These are phyloP conservation scores for Tachuris rubrigastra DNA, from an alignment of 2,113 vertebrate genomes.

Conservation along the genomic window DNA sequence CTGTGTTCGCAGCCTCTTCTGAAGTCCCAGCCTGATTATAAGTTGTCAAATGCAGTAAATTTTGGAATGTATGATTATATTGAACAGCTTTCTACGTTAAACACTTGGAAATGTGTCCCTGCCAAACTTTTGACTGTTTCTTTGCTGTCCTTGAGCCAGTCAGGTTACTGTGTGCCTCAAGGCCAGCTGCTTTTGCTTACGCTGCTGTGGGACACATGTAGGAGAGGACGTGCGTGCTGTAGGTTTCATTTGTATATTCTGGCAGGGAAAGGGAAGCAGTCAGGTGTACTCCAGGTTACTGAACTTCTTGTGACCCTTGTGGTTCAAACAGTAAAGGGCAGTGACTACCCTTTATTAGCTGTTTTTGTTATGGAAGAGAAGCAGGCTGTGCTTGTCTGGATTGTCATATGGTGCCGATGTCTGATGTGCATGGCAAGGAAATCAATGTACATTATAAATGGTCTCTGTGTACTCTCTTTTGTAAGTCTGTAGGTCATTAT, in stretches of 20 bases:
- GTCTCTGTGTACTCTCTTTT: background rate
- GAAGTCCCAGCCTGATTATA: background rate
- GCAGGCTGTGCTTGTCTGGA: background rate
- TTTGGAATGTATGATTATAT: background rate
- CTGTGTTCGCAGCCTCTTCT: background rate
- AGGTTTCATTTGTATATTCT: background rate
- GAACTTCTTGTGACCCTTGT: background rate
- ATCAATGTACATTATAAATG: background rate
- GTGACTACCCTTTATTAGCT: background rate
- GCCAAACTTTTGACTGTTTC: background rate
- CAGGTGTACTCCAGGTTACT: background rate
- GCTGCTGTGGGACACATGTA: background rate
- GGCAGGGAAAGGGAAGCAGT: background rate
- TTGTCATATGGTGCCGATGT: background rate
- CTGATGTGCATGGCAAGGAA: background rate
- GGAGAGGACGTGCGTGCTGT: background rate
- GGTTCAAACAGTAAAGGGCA: background rate
- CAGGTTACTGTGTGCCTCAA: background rate
- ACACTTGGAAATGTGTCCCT: background rate
- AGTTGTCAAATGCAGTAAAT: background rate
- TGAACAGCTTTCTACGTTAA: background rate
- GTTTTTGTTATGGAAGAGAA: background rate
- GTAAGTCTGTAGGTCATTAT: background rate
- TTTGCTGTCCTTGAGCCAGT: background rate
- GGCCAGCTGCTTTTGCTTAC: background rate